Evolutionary conservation across 2,113 vertebrate species (phyloP).

Genomic region (Cyprinodon brontotheroides): DNA sequence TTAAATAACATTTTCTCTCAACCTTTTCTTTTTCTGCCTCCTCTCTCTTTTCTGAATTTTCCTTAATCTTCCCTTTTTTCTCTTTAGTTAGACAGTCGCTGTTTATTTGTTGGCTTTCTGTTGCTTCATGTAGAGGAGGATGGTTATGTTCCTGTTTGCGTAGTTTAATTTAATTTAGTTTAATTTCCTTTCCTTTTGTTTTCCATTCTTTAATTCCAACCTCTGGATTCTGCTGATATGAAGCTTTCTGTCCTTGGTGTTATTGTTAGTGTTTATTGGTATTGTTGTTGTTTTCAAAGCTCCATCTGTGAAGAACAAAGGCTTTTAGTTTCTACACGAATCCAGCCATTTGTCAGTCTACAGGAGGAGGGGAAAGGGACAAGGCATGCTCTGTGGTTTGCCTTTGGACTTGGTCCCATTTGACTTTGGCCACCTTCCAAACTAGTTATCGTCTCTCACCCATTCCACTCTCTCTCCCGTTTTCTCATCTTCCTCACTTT

Average conservation of each 20-base stretch:
- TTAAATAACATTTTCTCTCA: constrained; percentile 65
- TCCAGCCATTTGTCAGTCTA: constrained; percentile 70
- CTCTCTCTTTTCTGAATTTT: constrained; percentile 12
- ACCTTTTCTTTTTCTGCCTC: constrained; percentile 41
- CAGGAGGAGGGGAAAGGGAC: constrained; percentile 56
- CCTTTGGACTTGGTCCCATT: constrained; percentile 64
- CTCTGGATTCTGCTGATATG: constrained; percentile 76
- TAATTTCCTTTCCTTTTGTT: constrained; percentile 67
- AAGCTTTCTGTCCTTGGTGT: constrained; percentile 55
- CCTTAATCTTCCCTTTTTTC: constrained; percentile 33
- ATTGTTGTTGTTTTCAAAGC: constrained; percentile 79
- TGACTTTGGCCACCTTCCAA: constrained; percentile 65
- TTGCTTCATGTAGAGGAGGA: constrained; percentile 26
- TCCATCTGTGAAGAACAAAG: constrained; percentile 75
- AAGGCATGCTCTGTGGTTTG: constrained; percentile 73
- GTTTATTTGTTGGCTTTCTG: constrained; percentile 39
- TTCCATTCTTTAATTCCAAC: constrained; percentile 64
- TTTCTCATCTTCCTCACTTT: constrained; percentile 65
- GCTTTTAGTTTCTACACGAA: constrained; percentile 78
- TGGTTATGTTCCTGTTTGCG: constrained; percentile 13
- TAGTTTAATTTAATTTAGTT: constrained; percentile 60
- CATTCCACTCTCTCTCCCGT: constrained; percentile 59
- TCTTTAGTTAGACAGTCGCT: constrained; percentile 22
- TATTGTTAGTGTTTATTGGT: constrained; percentile 76
- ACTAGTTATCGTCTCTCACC: constrained; percentile 66